phyloP scores from a whole-genome alignment of 2,113 vertebrate species.

The Oncorhynchus tshawytscha region DNA sequence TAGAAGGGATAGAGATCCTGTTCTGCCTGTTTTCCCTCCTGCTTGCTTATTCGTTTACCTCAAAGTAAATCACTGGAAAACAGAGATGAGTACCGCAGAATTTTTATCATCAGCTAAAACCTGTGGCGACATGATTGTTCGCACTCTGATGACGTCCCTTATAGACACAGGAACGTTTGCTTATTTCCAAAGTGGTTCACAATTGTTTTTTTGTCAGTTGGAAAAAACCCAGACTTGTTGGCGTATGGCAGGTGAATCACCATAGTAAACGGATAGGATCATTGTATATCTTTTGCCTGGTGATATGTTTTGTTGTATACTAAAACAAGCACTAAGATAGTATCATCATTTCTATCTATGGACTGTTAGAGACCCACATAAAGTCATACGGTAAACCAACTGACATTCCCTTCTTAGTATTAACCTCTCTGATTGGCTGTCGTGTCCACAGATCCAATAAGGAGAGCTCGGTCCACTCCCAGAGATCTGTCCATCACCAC shows the following conservation, averaged over 20 bases:
- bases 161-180: slow-evolving; percentile 44
- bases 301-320: neutral
- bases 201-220: slow-evolving; percentile 19
- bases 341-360: neutral
- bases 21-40: slow-evolving; percentile 54
- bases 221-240: neutral
- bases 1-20: slow-evolving; percentile 47
- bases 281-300: neutral
- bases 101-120: slow-evolving; percentile 51
- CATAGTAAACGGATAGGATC: neutral
- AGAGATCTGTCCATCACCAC: slow-evolving; percentile 85
- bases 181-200: slow-evolving; percentile 23
- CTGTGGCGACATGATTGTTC: slow-evolving; percentile 51
- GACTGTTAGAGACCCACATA: slow-evolving; percentile 1
- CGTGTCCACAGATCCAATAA: slow-evolving; percentile 81
- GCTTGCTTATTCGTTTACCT: slow-evolving; percentile 31
- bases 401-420: neutral
- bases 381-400: neutral
- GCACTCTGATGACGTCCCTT: slow-evolving; percentile 29
- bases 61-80: slow-evolving; percentile 40
- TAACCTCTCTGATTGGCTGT: slow-evolving; percentile 11
- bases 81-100: slow-evolving; percentile 44
- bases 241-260: slow-evolving; percentile 1
- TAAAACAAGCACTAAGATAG: neutral
- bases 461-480: slow-evolving; percentile 79